Percentiles rank a stretch among this genome's conserved stretches.
phyloP scores from a whole-genome alignment of 2,113 vertebrate species.

The Odontophorus gujanensis region DNA sequence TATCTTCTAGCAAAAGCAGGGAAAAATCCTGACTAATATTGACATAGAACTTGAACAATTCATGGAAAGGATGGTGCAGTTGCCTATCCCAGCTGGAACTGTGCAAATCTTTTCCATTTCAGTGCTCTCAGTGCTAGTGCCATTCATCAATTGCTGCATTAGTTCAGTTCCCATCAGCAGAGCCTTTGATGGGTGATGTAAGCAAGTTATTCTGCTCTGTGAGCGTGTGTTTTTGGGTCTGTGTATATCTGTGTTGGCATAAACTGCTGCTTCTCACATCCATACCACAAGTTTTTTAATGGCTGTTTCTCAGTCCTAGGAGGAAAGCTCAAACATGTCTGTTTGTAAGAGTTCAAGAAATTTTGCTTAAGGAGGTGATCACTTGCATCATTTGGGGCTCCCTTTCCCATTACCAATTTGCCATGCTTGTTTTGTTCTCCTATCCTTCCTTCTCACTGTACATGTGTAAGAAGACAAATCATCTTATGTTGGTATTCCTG shows the following conservation, averaged over 20 bases:
- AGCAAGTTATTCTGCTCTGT: background rate
- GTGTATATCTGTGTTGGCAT: rapidly evolving
- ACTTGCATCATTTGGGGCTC: background rate
- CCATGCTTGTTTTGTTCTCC: background rate
- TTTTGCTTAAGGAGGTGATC: background rate
- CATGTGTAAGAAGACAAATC: background rate
- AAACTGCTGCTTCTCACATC: background rate
- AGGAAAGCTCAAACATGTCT: background rate
- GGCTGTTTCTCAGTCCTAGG: background rate
- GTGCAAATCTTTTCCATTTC: slow-evolving; percentile 29
- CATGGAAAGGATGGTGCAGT: background rate
- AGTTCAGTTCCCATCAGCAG: background rate
- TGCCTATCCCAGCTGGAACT: background rate
- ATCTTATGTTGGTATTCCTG: rapidly evolving
- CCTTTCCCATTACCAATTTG: background rate
- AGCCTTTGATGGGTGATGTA: background rate
- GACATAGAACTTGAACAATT: background rate
- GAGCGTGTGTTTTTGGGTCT: background rate
- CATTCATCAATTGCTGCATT: background rate
- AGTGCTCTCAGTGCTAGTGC: background rate
- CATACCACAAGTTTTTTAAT: background rate
- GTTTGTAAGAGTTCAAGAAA: background rate
- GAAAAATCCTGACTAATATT: background rate
- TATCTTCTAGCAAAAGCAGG: background rate
- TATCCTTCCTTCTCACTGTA: background rate